Evolutionary conservation across 2,797 vertebrate species (phyloP), one percentile per base, ranked within the genome.

Genomic region (Fundulus diaphanus): DNA sequence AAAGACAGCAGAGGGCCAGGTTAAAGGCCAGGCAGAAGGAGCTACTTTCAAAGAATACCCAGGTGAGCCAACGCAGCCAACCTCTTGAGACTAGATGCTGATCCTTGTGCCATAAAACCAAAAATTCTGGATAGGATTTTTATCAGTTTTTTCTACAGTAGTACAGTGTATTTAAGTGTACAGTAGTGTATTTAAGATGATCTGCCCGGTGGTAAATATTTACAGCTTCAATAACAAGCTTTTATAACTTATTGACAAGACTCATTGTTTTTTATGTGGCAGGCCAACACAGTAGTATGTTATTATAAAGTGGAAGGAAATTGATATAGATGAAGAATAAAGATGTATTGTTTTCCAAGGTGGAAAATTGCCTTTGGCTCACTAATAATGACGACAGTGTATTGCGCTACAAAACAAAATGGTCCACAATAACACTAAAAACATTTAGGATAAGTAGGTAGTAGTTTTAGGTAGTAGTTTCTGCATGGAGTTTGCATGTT

Each of bases 1-100:
- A 96, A 87, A 92, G 95, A 74, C 94, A 96, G 86, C 95, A 96
- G 59, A 91, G 95, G 77, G 95, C 95, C 16, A 81, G 91, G 69
- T 22, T 89, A 51, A 94, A 91, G 82, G 94, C 93, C 70, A 76
- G 87, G 72, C 90, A 92, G 71, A 89, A 46, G 11, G 88, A 85
- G 0, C 37, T 75, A 16, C 48, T 71, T 29, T 48, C 68, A 18
- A 87, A 68, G 54, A 81, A 68, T 67, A 40, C 52, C 44, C 91
- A 94, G 94, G 94, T 95, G 72, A 52, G 54, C 40, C 24, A 66
- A 65, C 16, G 16, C 11, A 37, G 20, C 20, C 61, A 40, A 44
- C 24, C 16, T 13, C 0, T 27, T 61, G 31, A 5, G 6, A 22
- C 63, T 54, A 42, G 33, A 44, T 0, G 3, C 0, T 74, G 33